Base-by-base conservation (phyloP, 2,888 invertebrate genomes). In the Cosmopolites sordidus region DNA sequence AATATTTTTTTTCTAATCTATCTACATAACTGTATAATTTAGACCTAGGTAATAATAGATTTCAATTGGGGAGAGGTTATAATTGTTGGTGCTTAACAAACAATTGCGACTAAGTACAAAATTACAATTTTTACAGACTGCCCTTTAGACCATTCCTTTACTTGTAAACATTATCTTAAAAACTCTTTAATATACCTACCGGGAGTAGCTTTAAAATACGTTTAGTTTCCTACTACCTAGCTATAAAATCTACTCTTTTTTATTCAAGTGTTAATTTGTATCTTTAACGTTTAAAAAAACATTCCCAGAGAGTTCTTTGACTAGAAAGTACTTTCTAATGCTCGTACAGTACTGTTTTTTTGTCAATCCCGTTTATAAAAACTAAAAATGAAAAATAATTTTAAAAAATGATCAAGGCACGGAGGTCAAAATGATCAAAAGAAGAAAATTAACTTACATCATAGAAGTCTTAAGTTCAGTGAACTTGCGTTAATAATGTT, bases 11-110 rank as follows among this genome's bases (percentile, higher is more conserved):
- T 62, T 60, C 59, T 64, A 60, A 51, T 62, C 69, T 71, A 71
- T 66, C 67, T 69, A 70, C 64, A 67, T 63, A 66, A 68, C 67
- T 69, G 66, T 70, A 69, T 70, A 60, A 64, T 65, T 71, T 72
- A 71, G 69, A 72, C 71, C 71, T 73, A 73, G 64, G 66, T 67
- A 72, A 71, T 68, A 73, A 71, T 68, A 70, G 64, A 71, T 72
- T 68, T 66, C 68, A 63, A 65, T 61, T 64, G 69, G 67, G 69
- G 66, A 68, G 70, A 70, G 68, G 70, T 71, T 67, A 66, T 69
- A 70, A 68, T 59, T 58, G 3, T 22, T 62, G 48, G 45, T 48
- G 39, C 48, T 53, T 50, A 54, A 58, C 51, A 54, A 57, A 51
- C 52, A 57, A 58, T 43, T 49, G 54, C 48, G 46, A 49, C 51